Base-by-base conservation (phyloP, 2,113 vertebrate species). In the Sinocyclocheilus rhinocerous region DNA sequence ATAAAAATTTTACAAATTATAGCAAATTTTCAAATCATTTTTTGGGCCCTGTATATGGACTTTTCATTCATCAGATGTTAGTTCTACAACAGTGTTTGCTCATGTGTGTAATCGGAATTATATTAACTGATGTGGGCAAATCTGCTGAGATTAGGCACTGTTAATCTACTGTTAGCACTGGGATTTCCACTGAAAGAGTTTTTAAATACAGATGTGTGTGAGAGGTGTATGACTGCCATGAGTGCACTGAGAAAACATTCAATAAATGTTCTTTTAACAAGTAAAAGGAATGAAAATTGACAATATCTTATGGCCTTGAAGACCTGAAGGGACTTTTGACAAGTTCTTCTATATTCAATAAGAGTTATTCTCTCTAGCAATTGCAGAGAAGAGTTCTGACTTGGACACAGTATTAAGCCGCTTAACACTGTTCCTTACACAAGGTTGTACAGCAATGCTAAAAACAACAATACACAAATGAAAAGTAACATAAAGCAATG, bases 131-230 rank as follows among this genome's bases (percentile, higher is more conserved):
- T 81, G 67, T 84, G 81, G 39, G 9, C 65, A 55, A 76, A 55
- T 81, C 76, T 67, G 57, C 2, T 59, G 18, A 8, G 57, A 59
- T 59, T 59, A 59, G 57, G 57, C 20, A 59, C 18, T 22, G n/a
- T 81, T 87, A 85, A 87, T 87, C 76, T 81, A 26, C 39, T 55
- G 77, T 65, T 84, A 85, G 76, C 76, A 70, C 55, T 67, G 76
- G 65, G 69, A 87, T 81, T 87, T 67, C 13, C 9, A 80, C 13
- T 65, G 42, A 69, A 67, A 67, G 65, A 84, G 11, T 18, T 70
- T 59, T 61, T 61, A 1, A n/a, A 63, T 57, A 57, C 57, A 59
- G 20, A 2, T 22, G 57, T 59, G 57, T 59, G 57, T 59, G 57
- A 57, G 18, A 57, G 55, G 55, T 57, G 52, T 20, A 7, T 20